Evolutionary conservation across 37 sponge, comb jelly and placozoan species (phyloP).

Genomic region (Bolinopsis microptera): DNA sequence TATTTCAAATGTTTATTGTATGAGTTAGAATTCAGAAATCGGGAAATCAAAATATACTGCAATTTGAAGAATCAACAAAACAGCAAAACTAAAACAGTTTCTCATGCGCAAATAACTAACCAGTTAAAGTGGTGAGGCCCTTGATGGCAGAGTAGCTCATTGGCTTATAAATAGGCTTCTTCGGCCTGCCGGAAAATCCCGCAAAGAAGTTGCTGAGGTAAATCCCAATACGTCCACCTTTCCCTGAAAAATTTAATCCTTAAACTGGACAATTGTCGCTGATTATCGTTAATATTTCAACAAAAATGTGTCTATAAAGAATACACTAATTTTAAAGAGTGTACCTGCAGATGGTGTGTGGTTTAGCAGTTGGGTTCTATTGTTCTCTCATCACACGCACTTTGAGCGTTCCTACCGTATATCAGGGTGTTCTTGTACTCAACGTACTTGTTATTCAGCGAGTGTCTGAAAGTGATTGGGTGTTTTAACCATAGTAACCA

Average conservation of each 20-base stretch:
- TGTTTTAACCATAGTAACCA: not conserved
- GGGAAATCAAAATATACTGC: too few relatives aligned
- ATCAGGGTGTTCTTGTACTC: not conserved
- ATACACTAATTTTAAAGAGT: too few relatives aligned
- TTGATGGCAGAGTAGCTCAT: not conserved
- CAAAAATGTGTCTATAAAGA: too few relatives aligned
- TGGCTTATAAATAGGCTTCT: not conserved
- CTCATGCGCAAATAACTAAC: too few relatives aligned
- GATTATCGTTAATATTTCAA: too few relatives aligned
- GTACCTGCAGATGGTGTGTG: too few relatives aligned
- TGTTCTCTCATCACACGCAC: constrained; percentile 14
- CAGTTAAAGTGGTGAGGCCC: constrained; percentile 14
- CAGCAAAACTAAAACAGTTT: too few relatives aligned
- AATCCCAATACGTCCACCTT: not conserved
- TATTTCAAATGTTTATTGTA: too few relatives aligned
- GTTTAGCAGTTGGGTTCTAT: not conserved
- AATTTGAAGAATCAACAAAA: too few relatives aligned
- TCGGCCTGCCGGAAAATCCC: not conserved
- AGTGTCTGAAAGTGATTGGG: not conserved
- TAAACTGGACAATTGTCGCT: too few relatives aligned
- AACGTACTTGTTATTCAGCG: not conserved
- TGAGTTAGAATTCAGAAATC: too few relatives aligned
- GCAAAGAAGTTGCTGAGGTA: not conserved
- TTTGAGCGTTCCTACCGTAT: not conserved
- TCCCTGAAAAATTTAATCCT: not conserved